phyloP scores from a whole-genome alignment of 2,113 vertebrate species.

The Polypterus bichir region DNA sequence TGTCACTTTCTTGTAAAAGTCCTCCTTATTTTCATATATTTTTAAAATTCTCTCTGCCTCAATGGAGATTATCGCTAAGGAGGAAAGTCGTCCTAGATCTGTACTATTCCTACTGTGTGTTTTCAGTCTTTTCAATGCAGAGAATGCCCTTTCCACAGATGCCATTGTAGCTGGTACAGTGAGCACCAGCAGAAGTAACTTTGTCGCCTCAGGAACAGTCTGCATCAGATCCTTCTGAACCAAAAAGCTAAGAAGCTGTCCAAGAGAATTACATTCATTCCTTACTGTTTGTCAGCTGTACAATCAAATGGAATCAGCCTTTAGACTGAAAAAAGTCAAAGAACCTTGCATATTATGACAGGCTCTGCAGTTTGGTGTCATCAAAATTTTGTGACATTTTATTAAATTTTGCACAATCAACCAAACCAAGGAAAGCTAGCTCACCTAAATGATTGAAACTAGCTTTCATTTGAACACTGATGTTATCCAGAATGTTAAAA shows the following conservation, averaged over 20 bases:
- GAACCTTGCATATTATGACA: conserved; percentile 10
- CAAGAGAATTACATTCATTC: conserved; percentile 11
- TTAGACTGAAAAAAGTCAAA: conserved; percentile 19
- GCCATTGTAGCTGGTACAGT: conserved; percentile 21
- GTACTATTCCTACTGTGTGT: conserved; percentile 18
- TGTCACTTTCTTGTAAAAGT: too few species aligned
- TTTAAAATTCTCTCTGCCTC: too few species aligned
- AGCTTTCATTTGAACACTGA: conserved; percentile 12
- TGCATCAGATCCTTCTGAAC: conserved; percentile 15
- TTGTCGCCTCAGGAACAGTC: conserved; percentile 17
- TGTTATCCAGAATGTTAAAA: conserved; percentile 16
- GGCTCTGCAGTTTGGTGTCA: conserved; percentile 16
- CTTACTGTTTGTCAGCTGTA: conserved; percentile 11
- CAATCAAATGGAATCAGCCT: conserved; percentile 7
- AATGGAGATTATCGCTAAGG: too few species aligned
- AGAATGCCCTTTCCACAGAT: conserved; percentile 13
- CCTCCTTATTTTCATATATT: too few species aligned
- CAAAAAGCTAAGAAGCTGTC: conserved; percentile 17
- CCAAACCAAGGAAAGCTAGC: conserved; percentile 18
- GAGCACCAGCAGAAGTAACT: conserved; percentile 16
- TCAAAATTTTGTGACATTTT: conserved; percentile 19
- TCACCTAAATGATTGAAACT: conserved; percentile 14
- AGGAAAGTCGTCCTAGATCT: conserved; percentile 12
- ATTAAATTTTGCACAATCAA: conserved; percentile 12
- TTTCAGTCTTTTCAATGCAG: conserved; percentile 20